A percentile compares a stretch with the other conserved stretches of the same genome.
These are phyloP conservation scores for Aphelinus certus DNA, from an alignment of 1,140 invertebrate species.

Conservation along the genomic window DNA sequence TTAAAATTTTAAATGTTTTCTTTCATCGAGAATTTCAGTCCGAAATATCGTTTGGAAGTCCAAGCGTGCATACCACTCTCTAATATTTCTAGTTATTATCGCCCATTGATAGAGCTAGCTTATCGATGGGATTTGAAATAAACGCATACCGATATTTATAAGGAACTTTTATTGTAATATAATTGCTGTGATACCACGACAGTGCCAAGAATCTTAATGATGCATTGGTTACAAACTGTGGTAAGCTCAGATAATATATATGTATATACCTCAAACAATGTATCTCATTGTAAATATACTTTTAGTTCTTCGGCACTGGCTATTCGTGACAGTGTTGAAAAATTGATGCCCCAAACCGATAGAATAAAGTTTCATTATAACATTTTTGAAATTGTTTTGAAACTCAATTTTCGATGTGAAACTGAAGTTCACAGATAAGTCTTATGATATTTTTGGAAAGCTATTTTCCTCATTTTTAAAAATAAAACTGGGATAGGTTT, in stretches of 20 bases:
- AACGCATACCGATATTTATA: neutral
- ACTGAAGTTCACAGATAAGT: too few relatives aligned
- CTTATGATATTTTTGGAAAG: neutral
- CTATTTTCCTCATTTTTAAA: neutral
- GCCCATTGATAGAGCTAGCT: too few relatives aligned
- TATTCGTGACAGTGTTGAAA: too few relatives aligned
- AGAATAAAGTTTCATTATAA: too few relatives aligned
- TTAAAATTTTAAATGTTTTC: too few relatives aligned
- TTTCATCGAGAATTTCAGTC: too few relatives aligned
- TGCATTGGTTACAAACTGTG: conserved; percentile 25
- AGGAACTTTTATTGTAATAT: conserved; percentile 15
- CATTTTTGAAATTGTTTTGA: too few relatives aligned
- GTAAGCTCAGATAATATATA: conserved; percentile 9
- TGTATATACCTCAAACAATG: conserved; percentile 20
- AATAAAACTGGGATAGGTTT: neutral
- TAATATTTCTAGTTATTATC: neutral
- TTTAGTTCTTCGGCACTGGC: neutral
- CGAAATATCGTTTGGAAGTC: too few relatives aligned
- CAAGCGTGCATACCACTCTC: neutral
- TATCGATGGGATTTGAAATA: too few relatives aligned
- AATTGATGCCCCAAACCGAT: too few relatives aligned
- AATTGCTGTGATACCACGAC: conserved; percentile 21
- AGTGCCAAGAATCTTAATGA: conserved; percentile 39
- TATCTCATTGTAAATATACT: conserved; percentile 4
- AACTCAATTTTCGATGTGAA: too few relatives aligned